Evolutionary conservation across 2,113 vertebrate genomes (phyloP).

Genomic region (Catharus fuscescens): DNA sequence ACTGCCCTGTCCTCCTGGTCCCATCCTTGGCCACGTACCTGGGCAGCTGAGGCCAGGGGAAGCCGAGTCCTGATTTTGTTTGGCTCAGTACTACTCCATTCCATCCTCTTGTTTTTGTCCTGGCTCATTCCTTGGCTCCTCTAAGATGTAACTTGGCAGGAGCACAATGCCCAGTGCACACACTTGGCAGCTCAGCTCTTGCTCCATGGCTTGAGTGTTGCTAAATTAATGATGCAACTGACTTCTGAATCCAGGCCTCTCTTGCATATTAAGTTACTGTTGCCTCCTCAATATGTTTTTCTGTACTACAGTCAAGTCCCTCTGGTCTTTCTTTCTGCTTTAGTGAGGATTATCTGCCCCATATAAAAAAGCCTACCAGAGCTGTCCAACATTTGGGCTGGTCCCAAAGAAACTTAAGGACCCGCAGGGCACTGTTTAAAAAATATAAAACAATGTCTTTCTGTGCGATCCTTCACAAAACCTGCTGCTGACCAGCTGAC

Average conservation of each 20-base stretch:
- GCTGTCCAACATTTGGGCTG: background rate
- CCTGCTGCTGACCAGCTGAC: background rate
- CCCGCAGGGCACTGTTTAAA: background rate
- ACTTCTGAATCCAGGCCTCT: constrained; percentile 33
- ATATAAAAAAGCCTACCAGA: constrained; percentile 6
- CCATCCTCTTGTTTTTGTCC: constrained; percentile 22
- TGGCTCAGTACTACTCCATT: background rate
- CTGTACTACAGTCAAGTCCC: background rate
- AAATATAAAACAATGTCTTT: background rate
- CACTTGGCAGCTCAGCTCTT: constrained; percentile 35
- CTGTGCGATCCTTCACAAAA: background rate
- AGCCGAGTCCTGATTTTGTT: background rate
- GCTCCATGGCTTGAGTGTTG: constrained; percentile 28
- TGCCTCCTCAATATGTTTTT: constrained; percentile 39
- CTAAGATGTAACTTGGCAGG: constrained; percentile 25
- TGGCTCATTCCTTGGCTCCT: constrained; percentile 27
- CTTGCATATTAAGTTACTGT: constrained; percentile 43
- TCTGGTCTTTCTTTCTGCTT: constrained; percentile 1
- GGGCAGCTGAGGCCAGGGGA: background rate
- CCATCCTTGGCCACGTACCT: background rate
- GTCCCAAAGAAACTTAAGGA: background rate
- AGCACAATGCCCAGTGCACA: constrained; percentile 36
- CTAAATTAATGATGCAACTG: constrained; percentile 58
- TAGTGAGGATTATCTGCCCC: background rate
- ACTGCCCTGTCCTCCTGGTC: background rate